phyloP scores from a whole-genome alignment of 2,888 invertebrate species.

The Acleris emargana region DNA sequence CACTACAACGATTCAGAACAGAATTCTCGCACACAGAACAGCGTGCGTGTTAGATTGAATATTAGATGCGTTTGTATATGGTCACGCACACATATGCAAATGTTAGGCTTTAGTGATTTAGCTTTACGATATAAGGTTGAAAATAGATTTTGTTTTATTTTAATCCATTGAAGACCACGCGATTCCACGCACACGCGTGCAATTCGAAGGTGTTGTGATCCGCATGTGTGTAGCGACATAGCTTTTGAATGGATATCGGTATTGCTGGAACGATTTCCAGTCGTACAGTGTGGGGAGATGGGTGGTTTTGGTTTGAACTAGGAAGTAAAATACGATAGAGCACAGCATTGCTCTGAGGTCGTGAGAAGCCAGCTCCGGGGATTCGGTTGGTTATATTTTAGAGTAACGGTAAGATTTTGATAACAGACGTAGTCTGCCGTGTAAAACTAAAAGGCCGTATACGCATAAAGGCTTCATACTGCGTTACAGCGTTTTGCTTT shows the following conservation, averaged over 20 bases:
- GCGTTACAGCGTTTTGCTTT: too few species aligned
- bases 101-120: neutral
- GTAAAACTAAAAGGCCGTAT: too few species aligned
- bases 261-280: slow-evolving; percentile 49
- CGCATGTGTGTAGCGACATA: slow-evolving; percentile 67
- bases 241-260: slow-evolving; percentile 69
- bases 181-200: slow-evolving; percentile 54
- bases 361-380: slow-evolving; percentile 73
- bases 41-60: too few species aligned
- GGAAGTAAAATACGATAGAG: slow-evolving; percentile 80
- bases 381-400: slow-evolving; percentile 72
- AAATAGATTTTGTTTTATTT: slow-evolving; percentile 43
- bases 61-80: too few species aligned
- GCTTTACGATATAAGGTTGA: slow-evolving; percentile 48
- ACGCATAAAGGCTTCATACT: too few species aligned
- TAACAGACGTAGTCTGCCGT: slow-evolving; percentile 47
- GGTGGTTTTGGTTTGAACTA: slow-evolving; percentile 58
- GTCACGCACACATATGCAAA: too few species aligned
- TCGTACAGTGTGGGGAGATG: slow-evolving; percentile 44
- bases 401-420: slow-evolving; percentile 56
- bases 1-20: too few species aligned
- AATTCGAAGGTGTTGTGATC: slow-evolving; percentile 60
- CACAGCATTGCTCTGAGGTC: slow-evolving; percentile 77
- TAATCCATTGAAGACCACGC: slow-evolving; percentile 36
- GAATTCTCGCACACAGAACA: too few species aligned